Evolutionary conservation across 37 sponge, comb jelly and placozoan species (phyloP).

Genomic region (Cliona cf. orientalis): DNA sequence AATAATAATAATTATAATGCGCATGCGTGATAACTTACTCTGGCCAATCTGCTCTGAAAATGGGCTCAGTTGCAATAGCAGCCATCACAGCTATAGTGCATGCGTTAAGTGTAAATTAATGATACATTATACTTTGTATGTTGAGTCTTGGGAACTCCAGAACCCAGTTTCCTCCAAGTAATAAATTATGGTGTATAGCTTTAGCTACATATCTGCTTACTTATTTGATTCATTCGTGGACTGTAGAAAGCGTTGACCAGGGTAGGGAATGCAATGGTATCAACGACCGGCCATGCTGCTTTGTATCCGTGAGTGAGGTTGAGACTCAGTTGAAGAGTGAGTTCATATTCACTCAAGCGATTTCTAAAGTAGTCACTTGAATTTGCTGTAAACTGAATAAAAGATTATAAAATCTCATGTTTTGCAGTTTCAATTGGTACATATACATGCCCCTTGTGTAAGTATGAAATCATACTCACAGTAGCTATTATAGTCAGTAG

Average conservation of each 20-base stretch:
- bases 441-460: neutral
- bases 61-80: slow-evolving; percentile 61
- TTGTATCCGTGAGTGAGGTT: neutral
- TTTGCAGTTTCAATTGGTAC: no score
- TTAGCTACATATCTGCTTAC: no score
- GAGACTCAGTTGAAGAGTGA: neutral
- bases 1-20: no score
- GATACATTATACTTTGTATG: no score
- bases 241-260: slow-evolving; percentile 77
- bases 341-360: neutral
- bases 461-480: neutral
- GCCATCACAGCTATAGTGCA: slow-evolving; percentile 56
- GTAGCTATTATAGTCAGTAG: neutral
- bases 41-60: slow-evolving; percentile 59
- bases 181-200: no score
- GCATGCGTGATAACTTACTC: slow-evolving; percentile 22
- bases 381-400: neutral
- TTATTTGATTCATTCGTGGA: slow-evolving; percentile 48
- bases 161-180: no score
- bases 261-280: slow-evolving; percentile 38
- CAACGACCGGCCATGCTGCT: slow-evolving; percentile 1
- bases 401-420: neutral
- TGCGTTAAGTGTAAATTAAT: no score
- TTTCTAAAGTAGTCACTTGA: neutral
- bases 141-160: no score